Percentiles rank a stretch among this genome's conserved stretches.
Evolutionary conservation across 1,140 invertebrate species (phyloP).

Genomic region (Musca vetustissima): DNA sequence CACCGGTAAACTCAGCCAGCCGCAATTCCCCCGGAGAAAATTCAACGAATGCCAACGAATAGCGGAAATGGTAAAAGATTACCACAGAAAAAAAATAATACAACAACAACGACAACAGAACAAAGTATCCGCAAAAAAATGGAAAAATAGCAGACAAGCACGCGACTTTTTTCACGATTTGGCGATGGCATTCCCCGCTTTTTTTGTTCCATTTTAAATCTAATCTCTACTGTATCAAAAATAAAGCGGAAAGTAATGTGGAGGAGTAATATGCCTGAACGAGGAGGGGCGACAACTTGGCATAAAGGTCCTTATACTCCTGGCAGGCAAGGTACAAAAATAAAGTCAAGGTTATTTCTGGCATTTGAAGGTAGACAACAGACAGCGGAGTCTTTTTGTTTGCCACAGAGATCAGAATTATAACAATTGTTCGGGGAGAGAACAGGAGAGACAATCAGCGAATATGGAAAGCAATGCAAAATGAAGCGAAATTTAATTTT

Average conservation of each 20-base stretch:
- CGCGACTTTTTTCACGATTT: slow-evolving; percentile 10
- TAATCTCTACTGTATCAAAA: not conserved
- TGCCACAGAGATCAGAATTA: too few species aligned
- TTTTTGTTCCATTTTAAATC: slow-evolving; percentile 7
- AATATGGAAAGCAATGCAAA: too few species aligned
- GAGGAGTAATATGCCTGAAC: not conserved
- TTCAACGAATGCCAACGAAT: slow-evolving; percentile 5
- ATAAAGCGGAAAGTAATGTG: slow-evolving; percentile 7
- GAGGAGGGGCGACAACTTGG: not conserved
- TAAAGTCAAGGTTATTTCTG: slow-evolving; percentile 16
- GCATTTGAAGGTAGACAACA: too few species aligned
- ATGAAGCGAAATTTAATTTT: too few species aligned
- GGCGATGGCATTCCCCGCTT: not conserved
- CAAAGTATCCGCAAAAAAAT: not conserved
- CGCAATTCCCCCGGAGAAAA: slow-evolving; percentile 9
- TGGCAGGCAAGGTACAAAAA: slow-evolving; percentile 15
- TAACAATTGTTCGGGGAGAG: too few species aligned
- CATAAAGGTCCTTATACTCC: not conserved
- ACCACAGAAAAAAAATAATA: not conserved
- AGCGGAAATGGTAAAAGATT: not conserved
- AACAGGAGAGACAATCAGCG: too few species aligned
- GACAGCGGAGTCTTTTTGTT: too few species aligned
- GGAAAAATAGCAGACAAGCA: slow-evolving; percentile 3
- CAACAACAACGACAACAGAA: too few species aligned
- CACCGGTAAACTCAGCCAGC: too few species aligned